Evolutionary conservation across 2,888 invertebrate species (phyloP), one percentile per base, ranked within the genome.

Genomic region (Leptinotarsa peninsularis): DNA sequence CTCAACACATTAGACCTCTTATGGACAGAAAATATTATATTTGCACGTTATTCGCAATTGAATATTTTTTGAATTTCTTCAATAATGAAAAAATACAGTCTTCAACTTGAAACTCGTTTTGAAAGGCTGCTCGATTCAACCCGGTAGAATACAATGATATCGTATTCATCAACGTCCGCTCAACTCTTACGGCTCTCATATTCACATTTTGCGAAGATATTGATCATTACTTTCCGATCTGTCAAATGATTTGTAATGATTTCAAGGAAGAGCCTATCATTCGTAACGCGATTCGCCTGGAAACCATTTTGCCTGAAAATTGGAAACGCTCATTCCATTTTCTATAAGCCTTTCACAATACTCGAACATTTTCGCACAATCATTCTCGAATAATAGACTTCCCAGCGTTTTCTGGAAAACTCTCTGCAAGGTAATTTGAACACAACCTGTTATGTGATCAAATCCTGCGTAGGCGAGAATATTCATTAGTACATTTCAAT

Each of bases 341-440:
- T 18, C 10, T 7, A 27, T 43, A 43, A n/a, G 15, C 63, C n/a
- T 5, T 58, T 17, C 63, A 63, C n/a, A 43, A 58, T 43, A 17
- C 43, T 13, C 33, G 63, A 63, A 7, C n/a, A 27, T 33, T 43
- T n/a, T 43, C 33, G 63, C 13, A 18, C 21, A 58, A 58, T 58
- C 58, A 58, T 58, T 58, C 18, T 18, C 58, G 18, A 33, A 63
- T 43, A 63, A 63, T 43, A n/a, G 63, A 63, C 43, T 43, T 43
- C 43, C 33, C 63, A 33, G 63, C 63, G 13, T 43, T 63, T 63
- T 33, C 63, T 18, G 63, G 13, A 63, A n/a, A 63, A 63, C 43
- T 18, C 63, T 18, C 33, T 43, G 63, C n/a, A 17, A 33, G 43
- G n/a, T 63, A 33, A 63, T 63, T 63, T n/a, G 33, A 63, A 63